A percentile compares a stretch with the other conserved stretches of the same genome.
These are phyloP conservation scores for Mallateleia sp. DNA, from an alignment of 2,888 invertebrate species.

Conservation along the genomic window DNA sequence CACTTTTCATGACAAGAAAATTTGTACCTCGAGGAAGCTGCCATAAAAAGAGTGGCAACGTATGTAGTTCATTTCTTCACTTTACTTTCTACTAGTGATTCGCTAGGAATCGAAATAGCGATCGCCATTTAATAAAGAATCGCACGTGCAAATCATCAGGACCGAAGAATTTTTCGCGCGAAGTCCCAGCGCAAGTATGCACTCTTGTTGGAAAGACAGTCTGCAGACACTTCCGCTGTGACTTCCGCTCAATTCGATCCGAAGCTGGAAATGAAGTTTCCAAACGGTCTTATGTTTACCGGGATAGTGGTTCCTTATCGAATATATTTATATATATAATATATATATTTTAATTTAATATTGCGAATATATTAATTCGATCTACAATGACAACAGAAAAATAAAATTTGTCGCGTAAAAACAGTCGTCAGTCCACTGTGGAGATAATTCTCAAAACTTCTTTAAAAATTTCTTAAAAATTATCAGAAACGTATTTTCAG, in stretches of 20 bases:
- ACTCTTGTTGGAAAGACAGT: no score
- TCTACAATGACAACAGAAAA: conserved; percentile 51
- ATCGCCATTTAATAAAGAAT: conserved; percentile 50
- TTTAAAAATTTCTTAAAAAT: no score
- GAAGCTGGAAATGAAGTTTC: conserved; percentile 15
- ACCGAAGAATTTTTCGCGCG: not conserved
- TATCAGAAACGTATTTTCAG: no score
- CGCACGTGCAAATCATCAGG: conserved; percentile 8
- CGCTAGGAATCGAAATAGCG: conserved; percentile 60
- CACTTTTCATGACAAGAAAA: conserved; percentile 76
- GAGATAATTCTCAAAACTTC: no score
- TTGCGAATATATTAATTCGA: conserved; percentile 49
- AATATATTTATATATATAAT: conserved; percentile 44
- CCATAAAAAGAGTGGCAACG: conserved; percentile 72
- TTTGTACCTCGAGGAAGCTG: conserved; percentile 78
- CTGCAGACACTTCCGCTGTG: no score
- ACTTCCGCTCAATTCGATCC: no score
- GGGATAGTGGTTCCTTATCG: conserved; percentile 29
- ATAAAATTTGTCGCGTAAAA: conserved; percentile 55
- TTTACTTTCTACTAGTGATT: conserved; percentile 62
- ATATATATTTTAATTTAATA: conserved; percentile 35
- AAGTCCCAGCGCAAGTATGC: not conserved
- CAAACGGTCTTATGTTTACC: not conserved
- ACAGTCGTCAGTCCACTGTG: conserved; percentile 27
- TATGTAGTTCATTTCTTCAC: conserved; percentile 38